phyloP scores from a whole-genome alignment of 2,888 invertebrate species.

The Microplitis deprimator region DNA sequence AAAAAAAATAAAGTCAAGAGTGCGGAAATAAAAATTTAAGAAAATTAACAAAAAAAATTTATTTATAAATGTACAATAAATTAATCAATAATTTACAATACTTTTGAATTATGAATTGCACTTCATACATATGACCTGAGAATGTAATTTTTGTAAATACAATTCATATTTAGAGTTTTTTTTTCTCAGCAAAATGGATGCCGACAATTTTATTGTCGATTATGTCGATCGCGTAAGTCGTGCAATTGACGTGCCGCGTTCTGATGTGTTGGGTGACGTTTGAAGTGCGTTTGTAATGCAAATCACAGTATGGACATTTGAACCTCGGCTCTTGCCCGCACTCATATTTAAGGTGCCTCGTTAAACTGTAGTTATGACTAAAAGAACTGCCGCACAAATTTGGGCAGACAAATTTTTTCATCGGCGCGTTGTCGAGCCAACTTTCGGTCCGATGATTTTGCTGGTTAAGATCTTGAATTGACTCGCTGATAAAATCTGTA shows the following conservation, averaged over 20 bases:
- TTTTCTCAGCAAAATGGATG: conserved; percentile 22
- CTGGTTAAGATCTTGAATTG: no score
- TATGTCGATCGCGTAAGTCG: conserved; percentile 46
- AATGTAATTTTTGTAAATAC: no score
- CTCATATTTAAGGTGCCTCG: conserved; percentile 60
- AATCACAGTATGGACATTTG: conserved; percentile 65
- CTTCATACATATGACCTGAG: no score
- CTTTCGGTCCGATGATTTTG: no score
- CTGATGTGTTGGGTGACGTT: conserved; percentile 60
- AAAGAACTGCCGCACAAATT: conserved; percentile 41
- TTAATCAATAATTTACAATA: neutral
- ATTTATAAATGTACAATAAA: conserved; percentile 7
- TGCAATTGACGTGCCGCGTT: conserved; percentile 49
- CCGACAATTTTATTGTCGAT: conserved; percentile 43
- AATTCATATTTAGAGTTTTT: neutral
- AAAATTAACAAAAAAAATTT: neutral
- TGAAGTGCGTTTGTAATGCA: conserved; percentile 56
- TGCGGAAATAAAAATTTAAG: neutral
- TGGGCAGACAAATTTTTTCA: conserved; percentile 37
- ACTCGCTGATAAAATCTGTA: conserved; percentile 34
- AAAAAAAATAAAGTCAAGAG: neutral
- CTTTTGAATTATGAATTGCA: no score
- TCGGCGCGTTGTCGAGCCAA: neutral
- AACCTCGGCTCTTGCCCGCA: conserved; percentile 58
- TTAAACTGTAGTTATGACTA: conserved; percentile 45